Conservation (phyloP, 2,113 vertebrate species). For the Charadrius vociferus region DNA sequence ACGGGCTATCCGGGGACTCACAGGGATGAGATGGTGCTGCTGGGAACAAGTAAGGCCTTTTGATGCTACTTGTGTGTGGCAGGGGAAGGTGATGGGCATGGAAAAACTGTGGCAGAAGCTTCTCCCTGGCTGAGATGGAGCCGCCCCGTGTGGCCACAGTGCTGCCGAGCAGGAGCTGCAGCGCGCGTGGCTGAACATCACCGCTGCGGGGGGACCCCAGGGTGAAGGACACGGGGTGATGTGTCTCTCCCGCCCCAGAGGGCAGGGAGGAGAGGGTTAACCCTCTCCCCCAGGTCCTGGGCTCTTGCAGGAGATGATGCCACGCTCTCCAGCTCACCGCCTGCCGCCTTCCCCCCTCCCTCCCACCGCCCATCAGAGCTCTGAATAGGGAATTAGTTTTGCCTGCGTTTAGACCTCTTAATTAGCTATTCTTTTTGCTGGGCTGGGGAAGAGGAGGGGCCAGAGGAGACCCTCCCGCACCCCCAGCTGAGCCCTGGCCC, state of each 20-base stretch:
- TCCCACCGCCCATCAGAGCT: slow-evolving; percentile 18
- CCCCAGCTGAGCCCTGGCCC: slow-evolving; percentile 66
- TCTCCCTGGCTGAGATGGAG: background rate
- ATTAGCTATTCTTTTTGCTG: slow-evolving; percentile 76
- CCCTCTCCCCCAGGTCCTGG: background rate
- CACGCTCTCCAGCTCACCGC: slow-evolving; percentile 36
- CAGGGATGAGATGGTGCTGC: background rate
- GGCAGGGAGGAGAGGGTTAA: slow-evolving; percentile 66
- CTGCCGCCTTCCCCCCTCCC: slow-evolving; percentile 21
- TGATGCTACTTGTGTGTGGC: fast-evolving
- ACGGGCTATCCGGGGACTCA: background rate
- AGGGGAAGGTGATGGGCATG: fast-evolving
- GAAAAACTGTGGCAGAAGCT: background rate
- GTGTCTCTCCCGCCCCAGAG: fast-evolving
- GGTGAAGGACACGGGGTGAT: fast-evolving
- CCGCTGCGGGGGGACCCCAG: background rate
- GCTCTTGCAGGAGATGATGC: slow-evolving; percentile 27
- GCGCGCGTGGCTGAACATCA: background rate
- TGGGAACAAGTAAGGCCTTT: background rate
- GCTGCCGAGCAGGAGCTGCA: background rate
- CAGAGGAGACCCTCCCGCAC: slow-evolving; percentile 2
- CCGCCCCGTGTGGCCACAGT: fast-evolving
- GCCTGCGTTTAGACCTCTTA: slow-evolving; percentile 75
- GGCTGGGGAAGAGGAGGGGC: slow-evolving; percentile 62
- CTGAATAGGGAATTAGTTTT: slow-evolving; percentile 75